These are phyloP conservation scores for Lepus americanus DNA, from an alignment of 2,113 vertebrate genomes.

Conservation along the genomic window DNA sequence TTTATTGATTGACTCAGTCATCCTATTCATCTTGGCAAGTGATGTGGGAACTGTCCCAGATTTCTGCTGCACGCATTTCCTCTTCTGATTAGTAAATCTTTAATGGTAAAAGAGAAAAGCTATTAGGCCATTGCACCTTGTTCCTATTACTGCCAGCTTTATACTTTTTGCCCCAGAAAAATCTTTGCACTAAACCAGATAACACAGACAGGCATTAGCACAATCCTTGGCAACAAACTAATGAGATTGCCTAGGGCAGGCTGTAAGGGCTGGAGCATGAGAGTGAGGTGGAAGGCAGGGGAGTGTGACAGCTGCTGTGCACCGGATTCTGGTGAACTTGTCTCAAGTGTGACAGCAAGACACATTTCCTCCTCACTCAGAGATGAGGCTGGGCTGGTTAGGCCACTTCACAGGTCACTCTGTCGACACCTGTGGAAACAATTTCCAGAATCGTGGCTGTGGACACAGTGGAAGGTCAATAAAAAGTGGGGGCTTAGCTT, in stretches of 20 bases:
- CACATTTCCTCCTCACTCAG: not conserved
- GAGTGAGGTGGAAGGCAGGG: not conserved
- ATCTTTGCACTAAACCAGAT: not conserved
- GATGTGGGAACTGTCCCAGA: slow-evolving; percentile 8
- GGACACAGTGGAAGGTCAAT: not conserved
- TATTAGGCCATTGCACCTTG: not conserved
- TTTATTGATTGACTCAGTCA: slow-evolving; percentile 57
- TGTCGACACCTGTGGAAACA: not conserved
- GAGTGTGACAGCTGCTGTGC: not conserved
- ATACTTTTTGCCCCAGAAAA: not conserved
- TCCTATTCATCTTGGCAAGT: slow-evolving; percentile 52
- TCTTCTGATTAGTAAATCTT: slow-evolving; percentile 20
- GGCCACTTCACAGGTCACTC: not conserved
- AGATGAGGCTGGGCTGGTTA: not conserved
- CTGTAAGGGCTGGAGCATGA: not conserved
- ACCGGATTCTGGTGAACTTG: not conserved
- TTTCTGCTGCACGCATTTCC: slow-evolving; percentile 40
- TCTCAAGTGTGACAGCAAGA: not conserved
- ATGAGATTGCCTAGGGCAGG: not conserved
- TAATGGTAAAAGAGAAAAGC: slow-evolving; percentile 30
- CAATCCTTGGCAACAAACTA: not conserved
- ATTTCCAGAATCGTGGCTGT: not conserved
- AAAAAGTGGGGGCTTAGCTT: not conserved
- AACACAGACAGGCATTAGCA: not conserved
- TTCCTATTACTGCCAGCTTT: not conserved